Evolutionary conservation across 2,113 vertebrate species (phyloP).

Genomic region (Eleginops maclovinus): DNA sequence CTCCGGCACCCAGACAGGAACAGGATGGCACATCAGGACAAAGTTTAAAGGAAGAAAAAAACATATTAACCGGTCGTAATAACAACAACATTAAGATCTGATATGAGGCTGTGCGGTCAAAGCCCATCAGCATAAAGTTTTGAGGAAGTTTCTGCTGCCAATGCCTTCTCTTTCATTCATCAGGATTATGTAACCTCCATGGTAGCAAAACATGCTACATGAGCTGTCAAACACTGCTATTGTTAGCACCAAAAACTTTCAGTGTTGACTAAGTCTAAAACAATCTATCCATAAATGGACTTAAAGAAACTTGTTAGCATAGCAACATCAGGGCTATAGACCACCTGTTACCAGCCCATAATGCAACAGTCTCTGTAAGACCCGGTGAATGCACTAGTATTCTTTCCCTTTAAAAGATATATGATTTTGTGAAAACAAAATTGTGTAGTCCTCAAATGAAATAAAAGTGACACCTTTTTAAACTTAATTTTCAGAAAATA

Average conservation of each 20-base stretch:
- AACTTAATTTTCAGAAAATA: too few species aligned
- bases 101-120: not conserved
- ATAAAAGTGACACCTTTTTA: too few species aligned
- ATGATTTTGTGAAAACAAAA: too few species aligned
- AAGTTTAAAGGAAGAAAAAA: slow-evolving; percentile 32
- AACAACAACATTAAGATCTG: not conserved
- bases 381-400: too few species aligned
- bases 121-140: not conserved
- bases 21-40: slow-evolving; percentile 6
- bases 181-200: too few species aligned
- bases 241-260: not conserved
- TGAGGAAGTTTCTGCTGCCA: not conserved
- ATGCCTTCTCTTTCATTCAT: too few species aligned
- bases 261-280: not conserved
- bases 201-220: too few species aligned
- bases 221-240: too few species aligned
- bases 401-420: too few species aligned
- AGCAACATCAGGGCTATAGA: not conserved
- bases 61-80: slow-evolving; percentile 11
- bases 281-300: not conserved
- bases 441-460: too few species aligned
- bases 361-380: too few species aligned
- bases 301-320: not conserved
- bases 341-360: too few species aligned
- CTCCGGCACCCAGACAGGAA: slow-evolving; percentile 41